phyloP scores from a whole-genome alignment of 2,797 vertebrate species.

The Peromyscus melanophrys region DNA sequence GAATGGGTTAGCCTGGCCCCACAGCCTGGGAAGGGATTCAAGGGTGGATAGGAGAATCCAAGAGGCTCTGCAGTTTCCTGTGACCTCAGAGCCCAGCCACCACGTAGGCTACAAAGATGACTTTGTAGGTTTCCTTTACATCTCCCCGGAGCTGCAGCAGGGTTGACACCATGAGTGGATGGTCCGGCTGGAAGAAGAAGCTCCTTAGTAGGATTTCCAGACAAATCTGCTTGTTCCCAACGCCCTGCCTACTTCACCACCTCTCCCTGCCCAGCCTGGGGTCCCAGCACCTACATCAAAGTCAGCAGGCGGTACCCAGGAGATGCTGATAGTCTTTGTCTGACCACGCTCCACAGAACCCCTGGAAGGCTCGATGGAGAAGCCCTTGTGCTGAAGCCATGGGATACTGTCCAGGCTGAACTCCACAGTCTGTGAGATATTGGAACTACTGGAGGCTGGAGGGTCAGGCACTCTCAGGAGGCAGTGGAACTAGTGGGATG shows the following conservation, averaged over 20 bases:
- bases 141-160: conserved; percentile 92
- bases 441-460: not conserved
- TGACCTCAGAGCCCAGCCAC: conserved; percentile 52
- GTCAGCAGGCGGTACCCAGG: conserved; percentile 92
- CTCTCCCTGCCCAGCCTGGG: not conserved
- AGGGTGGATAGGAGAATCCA: not conserved
- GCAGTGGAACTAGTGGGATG: fast-evolving
- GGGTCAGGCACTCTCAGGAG: not conserved
- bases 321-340: conserved; percentile 89
- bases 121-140: conserved; percentile 90
- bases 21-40: not conserved
- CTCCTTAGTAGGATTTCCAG: not conserved
- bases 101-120: conserved; percentile 91
- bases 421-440: conserved; percentile 88
- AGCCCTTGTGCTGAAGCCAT: conserved; percentile 91
- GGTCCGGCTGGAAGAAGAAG: conserved; percentile 88
- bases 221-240: fast-evolving
- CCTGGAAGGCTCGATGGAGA: conserved; percentile 90
- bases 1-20: not conserved
- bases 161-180: conserved; percentile 89
- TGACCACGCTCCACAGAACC: conserved; percentile 91
- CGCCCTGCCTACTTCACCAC: not conserved
- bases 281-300: conserved; percentile 88
- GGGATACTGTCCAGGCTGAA: conserved; percentile 90
- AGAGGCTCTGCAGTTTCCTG: not conserved